Conservation (phyloP, 2,797 vertebrate species). For the Pogonophryne albipinna region DNA sequence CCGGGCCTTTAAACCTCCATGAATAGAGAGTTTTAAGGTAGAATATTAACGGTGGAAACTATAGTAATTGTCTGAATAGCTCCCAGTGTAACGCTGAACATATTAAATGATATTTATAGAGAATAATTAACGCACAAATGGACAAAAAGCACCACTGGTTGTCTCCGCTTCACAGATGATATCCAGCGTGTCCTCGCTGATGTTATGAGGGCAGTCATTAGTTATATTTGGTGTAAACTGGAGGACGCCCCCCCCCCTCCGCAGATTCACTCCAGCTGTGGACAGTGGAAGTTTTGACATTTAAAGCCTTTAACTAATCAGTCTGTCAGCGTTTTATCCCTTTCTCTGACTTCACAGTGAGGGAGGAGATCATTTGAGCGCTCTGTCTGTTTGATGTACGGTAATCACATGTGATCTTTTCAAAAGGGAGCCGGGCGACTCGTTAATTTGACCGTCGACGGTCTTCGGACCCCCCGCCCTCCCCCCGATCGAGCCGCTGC, state of each 20-base stretch:
- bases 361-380: conserved; percentile 73
- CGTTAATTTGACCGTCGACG: conserved; percentile 81
- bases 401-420: conserved; percentile 88
- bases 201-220: conserved; percentile 7
- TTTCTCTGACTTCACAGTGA: conserved; percentile 49
- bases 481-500: conserved; percentile 63
- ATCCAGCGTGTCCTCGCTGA: background rate
- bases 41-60: too few relatives aligned
- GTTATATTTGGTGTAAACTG: conserved; percentile 25
- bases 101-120: background rate
- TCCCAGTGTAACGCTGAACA: too few relatives aligned
- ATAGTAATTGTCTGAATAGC: too few relatives aligned
- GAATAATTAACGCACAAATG: background rate
- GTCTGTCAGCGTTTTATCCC: conserved; percentile 55
- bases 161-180: background rate
- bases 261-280: conserved; percentile 44
- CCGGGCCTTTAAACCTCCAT: too few relatives aligned
- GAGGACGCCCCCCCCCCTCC: conserved; percentile 15
- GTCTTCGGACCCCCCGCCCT: conserved; percentile 55
- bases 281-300: conserved; percentile 69
- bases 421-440: conserved; percentile 81
- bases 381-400: conserved; percentile 81
- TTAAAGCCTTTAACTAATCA: conserved; percentile 73
- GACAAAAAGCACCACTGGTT: background rate
- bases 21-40: too few relatives aligned